Percentiles rank a stretch among this genome's conserved stretches.
Evolutionary conservation across 1,140 invertebrate species (phyloP).

Genomic region (Diabrotica undecimpunctata): DNA sequence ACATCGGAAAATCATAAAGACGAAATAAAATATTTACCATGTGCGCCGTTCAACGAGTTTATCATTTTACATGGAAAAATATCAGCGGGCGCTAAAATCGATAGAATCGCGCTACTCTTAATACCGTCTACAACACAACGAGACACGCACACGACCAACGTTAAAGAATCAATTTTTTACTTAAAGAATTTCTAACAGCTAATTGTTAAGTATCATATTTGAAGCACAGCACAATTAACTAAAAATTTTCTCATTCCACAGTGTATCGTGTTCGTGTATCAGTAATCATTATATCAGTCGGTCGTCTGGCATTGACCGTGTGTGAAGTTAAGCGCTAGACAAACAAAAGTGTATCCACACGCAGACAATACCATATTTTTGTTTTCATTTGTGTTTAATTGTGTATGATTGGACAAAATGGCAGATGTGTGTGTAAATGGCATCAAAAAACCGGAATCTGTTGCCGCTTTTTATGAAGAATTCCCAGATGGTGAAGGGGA

Average conservation of each 20-base stretch:
- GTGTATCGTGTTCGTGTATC: too few relatives aligned
- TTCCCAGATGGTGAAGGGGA: constrained; percentile 27
- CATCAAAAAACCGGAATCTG: constrained; percentile 1
- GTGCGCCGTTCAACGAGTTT: not conserved
- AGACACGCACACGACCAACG: not conserved
- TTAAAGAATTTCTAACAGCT: not conserved
- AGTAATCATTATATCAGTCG: not conserved
- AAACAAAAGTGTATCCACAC: not conserved
- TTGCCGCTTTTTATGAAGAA: constrained; percentile 28
- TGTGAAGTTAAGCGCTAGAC: not conserved
- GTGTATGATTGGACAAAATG: constrained; percentile 8
- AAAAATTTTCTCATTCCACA: not conserved
- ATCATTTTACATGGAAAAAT: not conserved
- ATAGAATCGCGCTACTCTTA: not conserved
- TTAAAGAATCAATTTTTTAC: not conserved
- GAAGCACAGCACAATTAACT: not conserved
- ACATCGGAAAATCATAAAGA: not conserved
- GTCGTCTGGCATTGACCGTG: not conserved
- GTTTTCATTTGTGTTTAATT: not conserved
- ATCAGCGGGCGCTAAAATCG: not conserved
- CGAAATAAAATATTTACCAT: not conserved
- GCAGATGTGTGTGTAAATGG: constrained; percentile 12
- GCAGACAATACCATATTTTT: not conserved
- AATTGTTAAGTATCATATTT: not conserved
- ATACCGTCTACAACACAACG: not conserved